These are phyloP conservation scores for Danio tinwini DNA, from an alignment of 2,797 vertebrate genomes.

Conservation along the genomic window DNA sequence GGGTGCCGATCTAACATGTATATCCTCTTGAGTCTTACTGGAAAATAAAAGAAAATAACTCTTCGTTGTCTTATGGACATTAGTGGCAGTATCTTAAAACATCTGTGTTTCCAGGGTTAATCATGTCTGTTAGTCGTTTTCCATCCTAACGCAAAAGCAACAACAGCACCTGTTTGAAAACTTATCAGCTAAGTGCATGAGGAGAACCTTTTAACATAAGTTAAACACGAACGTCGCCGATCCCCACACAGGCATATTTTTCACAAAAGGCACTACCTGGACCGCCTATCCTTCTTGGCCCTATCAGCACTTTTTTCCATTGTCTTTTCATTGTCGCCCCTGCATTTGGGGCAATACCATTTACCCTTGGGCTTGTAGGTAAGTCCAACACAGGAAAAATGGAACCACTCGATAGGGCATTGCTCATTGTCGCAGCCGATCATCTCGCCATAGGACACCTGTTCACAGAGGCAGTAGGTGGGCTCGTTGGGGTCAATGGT, in stretches of 20 bases:
- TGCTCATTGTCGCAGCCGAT: slow-evolving; percentile 98
- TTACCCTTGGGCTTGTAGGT: slow-evolving; percentile 99
- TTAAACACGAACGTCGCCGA: slow-evolving; percentile 35
- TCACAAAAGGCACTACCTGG: slow-evolving; percentile 86
- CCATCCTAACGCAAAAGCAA: slow-evolving; percentile 41
- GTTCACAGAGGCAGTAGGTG: slow-evolving; percentile 97
- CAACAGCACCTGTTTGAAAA: slow-evolving; percentile 53
- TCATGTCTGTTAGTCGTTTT: slow-evolving; percentile 20
- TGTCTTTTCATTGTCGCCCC: slow-evolving; percentile 98
- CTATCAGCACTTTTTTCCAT: slow-evolving; percentile 99
- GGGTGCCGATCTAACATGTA: neutral
- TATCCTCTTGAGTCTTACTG: neutral
- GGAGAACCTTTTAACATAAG: slow-evolving; percentile 40
- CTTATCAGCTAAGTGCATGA: slow-evolving; percentile 47
- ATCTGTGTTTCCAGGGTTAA: slow-evolving; percentile 32
- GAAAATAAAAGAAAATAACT: slow-evolving; percentile 40
- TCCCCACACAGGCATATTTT: slow-evolving; percentile 27
- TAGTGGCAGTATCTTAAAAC: slow-evolving; percentile 55
- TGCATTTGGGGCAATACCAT: slow-evolving; percentile 98
- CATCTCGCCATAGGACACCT: slow-evolving; percentile 98
- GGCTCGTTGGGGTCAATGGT: slow-evolving; percentile 97
- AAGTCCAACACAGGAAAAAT: slow-evolving; percentile 96
- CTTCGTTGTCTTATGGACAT: slow-evolving; percentile 45
- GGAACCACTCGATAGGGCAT: slow-evolving; percentile 98
- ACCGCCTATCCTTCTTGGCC: slow-evolving; percentile 94